Conservation (phyloP, 2,888 invertebrate genomes). For the Scaptomyza reducta region DNA sequence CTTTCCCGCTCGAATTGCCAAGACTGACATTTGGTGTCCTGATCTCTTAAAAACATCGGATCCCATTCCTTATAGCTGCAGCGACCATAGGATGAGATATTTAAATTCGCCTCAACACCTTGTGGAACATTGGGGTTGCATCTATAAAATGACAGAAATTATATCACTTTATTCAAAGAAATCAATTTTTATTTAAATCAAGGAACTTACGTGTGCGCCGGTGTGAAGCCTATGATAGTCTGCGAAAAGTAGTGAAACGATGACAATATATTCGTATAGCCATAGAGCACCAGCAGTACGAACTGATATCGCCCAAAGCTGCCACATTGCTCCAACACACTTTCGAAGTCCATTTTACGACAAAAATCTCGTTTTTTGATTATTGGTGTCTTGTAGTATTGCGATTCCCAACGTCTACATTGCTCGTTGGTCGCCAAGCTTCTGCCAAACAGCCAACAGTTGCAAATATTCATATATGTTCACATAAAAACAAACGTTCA, state of each 20-base stretch:
- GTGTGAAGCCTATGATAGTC: conserved; percentile 86
- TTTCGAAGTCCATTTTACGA: conserved; percentile 84
- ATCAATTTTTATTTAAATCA: not conserved
- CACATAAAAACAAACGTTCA: conserved; percentile 1
- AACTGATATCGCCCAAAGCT: conserved; percentile 86
- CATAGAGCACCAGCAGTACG: conserved; percentile 85
- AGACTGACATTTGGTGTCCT: conserved; percentile 80
- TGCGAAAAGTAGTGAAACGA: conserved; percentile 87
- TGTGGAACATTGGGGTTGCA: conserved; percentile 65
- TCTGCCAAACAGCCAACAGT: conserved; percentile 11
- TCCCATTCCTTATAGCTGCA: conserved; percentile 38
- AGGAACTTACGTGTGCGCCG: conserved; percentile 83
- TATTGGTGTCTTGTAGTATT: not conserved
- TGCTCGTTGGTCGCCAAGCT: conserved; percentile 35
- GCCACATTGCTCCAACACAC: conserved; percentile 85
- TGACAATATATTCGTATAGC: conserved; percentile 85
- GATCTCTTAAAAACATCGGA: conserved; percentile 38
- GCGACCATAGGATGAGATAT: not conserved
- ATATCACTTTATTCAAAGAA: not conserved
- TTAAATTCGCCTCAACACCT: conserved; percentile 3
- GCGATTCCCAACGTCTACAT: conserved; percentile 20
- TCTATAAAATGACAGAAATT: conserved; percentile 42
- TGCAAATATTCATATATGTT: conserved; percentile 15
- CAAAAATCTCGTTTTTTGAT: not conserved
- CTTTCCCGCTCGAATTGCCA: conserved; percentile 86